Evolutionary conservation across 1,140 invertebrate genomes (phyloP).

Genomic region (Platyura marginata): DNA sequence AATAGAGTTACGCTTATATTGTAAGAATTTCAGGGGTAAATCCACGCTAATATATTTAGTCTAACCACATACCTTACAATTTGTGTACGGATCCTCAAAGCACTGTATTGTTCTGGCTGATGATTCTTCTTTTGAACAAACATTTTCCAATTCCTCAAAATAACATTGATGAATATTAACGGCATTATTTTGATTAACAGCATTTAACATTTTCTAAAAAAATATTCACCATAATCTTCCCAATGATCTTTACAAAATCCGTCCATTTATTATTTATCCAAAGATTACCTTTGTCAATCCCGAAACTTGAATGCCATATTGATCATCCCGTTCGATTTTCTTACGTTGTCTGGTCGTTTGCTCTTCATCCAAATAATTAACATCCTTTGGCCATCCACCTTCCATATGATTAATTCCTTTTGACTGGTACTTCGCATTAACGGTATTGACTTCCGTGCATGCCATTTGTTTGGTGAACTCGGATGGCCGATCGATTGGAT

Average conservation of each 20-base stretch:
- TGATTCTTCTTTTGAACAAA: constrained; percentile 30
- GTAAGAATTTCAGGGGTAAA: constrained; percentile 46
- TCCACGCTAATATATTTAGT: too few species aligned
- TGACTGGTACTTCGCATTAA: constrained; percentile 25
- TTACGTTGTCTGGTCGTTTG: constrained; percentile 66
- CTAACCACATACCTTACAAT: background rate
- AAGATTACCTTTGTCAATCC: constrained; percentile 4
- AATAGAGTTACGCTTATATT: constrained; percentile 51
- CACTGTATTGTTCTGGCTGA: constrained; percentile 50
- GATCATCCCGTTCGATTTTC: constrained; percentile 88
- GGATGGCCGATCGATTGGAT: constrained; percentile 38
- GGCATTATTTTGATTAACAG: constrained; percentile 73
- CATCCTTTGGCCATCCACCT: constrained; percentile 90
- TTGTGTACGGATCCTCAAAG: constrained; percentile 27
- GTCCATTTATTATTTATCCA: too few species aligned
- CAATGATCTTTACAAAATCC: background rate
- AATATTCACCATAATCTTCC: background rate
- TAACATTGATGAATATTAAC: constrained; percentile 80
- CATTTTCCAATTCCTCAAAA: constrained; percentile 38
- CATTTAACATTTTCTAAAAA: constrained; percentile 41
- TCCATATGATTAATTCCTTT: constrained; percentile 71
- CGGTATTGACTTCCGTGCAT: constrained; percentile 38
- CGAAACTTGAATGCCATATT: constrained; percentile 29
- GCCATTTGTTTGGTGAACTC: constrained; percentile 40
- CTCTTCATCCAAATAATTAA: constrained; percentile 71